phyloP scores from a whole-genome alignment of 2,888 invertebrate genomes.

The Phlogophora meticulosa region DNA sequence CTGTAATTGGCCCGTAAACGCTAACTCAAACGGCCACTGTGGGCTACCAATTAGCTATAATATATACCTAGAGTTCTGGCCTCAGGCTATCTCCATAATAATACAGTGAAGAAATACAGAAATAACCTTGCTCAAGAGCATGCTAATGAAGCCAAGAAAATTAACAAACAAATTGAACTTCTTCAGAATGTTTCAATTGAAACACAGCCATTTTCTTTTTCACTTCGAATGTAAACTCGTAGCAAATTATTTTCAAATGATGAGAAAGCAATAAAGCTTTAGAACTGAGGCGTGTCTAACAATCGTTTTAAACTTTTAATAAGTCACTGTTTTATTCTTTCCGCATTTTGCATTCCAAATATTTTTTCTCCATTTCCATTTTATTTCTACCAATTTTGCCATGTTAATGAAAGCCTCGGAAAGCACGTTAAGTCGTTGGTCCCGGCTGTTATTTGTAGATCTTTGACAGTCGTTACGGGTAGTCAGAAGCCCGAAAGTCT shows the following conservation, averaged over 20 bases:
- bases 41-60: slow-evolving; percentile 22
- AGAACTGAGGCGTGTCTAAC: neutral
- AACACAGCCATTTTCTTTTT: slow-evolving; percentile 10
- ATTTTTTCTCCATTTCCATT: neutral
- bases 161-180: slow-evolving; percentile 20
- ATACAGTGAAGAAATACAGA: slow-evolving; percentile 16
- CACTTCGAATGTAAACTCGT: neutral
- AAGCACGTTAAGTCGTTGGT: no score
- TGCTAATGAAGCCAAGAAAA: slow-evolving; percentile 7
- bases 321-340: neutral
- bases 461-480: no score
- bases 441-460: no score
- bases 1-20: slow-evolving; percentile 33
- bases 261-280: neutral
- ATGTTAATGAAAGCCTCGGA: no score
- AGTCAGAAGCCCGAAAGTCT: no score
- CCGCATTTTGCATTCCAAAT: neutral
- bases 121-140: slow-evolving; percentile 12
- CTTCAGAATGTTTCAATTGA: slow-evolving; percentile 9
- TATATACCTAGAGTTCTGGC: slow-evolving; percentile 3
- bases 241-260: neutral
- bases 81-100: slow-evolving; percentile 26
- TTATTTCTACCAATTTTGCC: no score
- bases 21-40: slow-evolving; percentile 21
- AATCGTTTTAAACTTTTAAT: neutral